A percentile compares a stretch with the other conserved stretches of the same genome.
These are phyloP conservation scores for Achlya flavicornis DNA, from an alignment of 2,888 invertebrate species.

Conservation along the genomic window DNA sequence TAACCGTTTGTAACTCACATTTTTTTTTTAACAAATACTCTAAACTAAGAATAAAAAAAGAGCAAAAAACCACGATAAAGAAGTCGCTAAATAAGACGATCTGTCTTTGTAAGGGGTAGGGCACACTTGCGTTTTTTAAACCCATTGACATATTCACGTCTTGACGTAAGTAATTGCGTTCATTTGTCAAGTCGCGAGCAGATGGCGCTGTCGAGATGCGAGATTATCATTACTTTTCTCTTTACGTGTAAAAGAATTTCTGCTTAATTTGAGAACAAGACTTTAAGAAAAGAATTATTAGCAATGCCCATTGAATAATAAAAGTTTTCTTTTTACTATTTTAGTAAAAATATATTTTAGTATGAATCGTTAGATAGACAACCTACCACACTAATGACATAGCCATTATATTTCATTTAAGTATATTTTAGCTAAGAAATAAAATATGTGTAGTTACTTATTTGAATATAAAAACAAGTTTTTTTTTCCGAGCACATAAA, in stretches of 20 bases:
- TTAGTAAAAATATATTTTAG: too few species aligned
- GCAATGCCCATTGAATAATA: too few species aligned
- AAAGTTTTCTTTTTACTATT: too few species aligned
- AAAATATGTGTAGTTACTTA: too few species aligned
- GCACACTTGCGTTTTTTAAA: slow-evolving; percentile 29
- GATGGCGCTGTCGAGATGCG: slow-evolving; percentile 43
- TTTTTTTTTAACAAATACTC: too few species aligned
- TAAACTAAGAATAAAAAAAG: neutral
- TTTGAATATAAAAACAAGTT: too few species aligned
- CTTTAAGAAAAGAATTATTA: neutral
- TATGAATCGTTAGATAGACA: too few species aligned
- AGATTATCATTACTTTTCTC: slow-evolving; percentile 56
- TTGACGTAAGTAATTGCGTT: slow-evolving; percentile 56
- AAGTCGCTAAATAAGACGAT: slow-evolving; percentile 8
- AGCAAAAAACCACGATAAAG: neutral
- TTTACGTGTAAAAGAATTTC: slow-evolving; percentile 41
- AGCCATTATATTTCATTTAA: too few species aligned
- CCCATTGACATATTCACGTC: slow-evolving; percentile 43
- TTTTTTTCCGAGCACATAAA: neutral
- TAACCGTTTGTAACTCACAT: too few species aligned
- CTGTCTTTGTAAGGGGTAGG: slow-evolving; percentile 13
- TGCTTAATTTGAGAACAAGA: slow-evolving; percentile 31
- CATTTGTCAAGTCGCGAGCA: slow-evolving; percentile 55
- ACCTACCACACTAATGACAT: too few species aligned
- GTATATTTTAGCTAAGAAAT: too few species aligned